A percentile compares a stretch with the other conserved stretches of the same genome.
These are phyloP conservation scores for Morphnarchus princeps DNA, from an alignment of 2,113 vertebrate species.

Conservation along the genomic window DNA sequence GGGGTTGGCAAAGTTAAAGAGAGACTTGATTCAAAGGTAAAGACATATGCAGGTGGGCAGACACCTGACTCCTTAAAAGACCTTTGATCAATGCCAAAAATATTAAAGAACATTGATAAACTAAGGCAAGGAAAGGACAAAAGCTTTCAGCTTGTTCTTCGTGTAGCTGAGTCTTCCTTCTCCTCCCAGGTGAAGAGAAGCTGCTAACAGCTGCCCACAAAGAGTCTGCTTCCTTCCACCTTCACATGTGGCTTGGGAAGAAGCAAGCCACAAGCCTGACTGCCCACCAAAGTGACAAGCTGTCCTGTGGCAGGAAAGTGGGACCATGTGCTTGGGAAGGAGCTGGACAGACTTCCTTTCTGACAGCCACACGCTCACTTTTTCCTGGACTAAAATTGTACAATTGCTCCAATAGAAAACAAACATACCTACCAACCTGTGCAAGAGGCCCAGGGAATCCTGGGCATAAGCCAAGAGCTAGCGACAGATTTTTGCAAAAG, in stretches of 20 bases:
- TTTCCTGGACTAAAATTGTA: not conserved
- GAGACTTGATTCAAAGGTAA: not conserved
- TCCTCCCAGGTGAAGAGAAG: not conserved
- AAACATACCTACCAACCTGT: not conserved
- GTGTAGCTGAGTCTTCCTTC: not conserved
- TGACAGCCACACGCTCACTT: not conserved
- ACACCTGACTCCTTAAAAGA: not conserved
- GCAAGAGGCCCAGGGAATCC: not conserved
- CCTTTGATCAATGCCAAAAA: not conserved
- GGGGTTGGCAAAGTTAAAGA: not conserved
- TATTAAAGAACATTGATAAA: not conserved
- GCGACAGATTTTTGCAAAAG: not conserved
- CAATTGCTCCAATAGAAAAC: not conserved
- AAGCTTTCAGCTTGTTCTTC: not conserved
- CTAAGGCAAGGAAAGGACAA: not conserved
- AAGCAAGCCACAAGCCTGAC: not conserved
- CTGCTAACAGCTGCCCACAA: not conserved
- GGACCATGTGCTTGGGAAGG: fast-evolving
- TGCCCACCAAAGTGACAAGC: not conserved
- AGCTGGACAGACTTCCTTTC: not conserved
- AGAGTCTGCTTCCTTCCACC: not conserved
- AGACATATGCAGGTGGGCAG: not conserved
- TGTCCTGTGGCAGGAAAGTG: fast-evolving
- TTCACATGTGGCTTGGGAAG: fast-evolving
- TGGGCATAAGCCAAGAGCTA: not conserved